Base-by-base conservation (phyloP, 2,113 vertebrate species). In the Ursus arctos region DNA sequence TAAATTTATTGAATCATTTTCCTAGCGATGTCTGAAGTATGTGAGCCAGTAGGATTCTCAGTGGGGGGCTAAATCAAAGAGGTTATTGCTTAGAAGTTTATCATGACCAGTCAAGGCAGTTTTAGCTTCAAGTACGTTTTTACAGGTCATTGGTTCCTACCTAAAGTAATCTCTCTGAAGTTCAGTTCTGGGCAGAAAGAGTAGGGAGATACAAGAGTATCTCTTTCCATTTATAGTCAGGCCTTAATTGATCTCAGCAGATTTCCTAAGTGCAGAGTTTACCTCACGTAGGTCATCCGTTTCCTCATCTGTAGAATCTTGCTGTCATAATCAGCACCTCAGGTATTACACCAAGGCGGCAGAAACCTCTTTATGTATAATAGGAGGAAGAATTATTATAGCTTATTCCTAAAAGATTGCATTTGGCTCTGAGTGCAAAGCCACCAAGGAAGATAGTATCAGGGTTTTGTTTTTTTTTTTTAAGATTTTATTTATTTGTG, bases 41-140 rank as follows among this genome's bases (percentile, higher is more conserved):
- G 51, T 33, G 63, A 96, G 43, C 28, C 47, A 87, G 69, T 40
- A 22, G 69, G 51, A 90, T 95, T 96, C 96, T 98, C 95, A 81
- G 9, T 16, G 47, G 80, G 74, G 57, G 87, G 22, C 82, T 98
- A 96, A 97, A 98, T 97, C 97, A 97, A 89, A 97, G 88, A 95
- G 63, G 74, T 92, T 96, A 97, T 84, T 80, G 79, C 97, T 92
- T 57, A 77, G 90, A 95, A 90, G 86, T 92, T 94, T 89, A 84
- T 92, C 80, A 49, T 90, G 93, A 87, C 51, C 82, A 97, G 86
- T 95, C 67, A 97, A 95, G 92, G 76, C 83, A 95, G 63, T 96
- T 95, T 96, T 33, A 93, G 86, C 83, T 63, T 95, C 97, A 98
- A 97, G 96, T 93, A 97, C 97, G 93, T 97, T 97, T 98, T 98